Percentiles rank a stretch among this genome's conserved stretches.
phyloP scores from a whole-genome alignment of 2,888 invertebrate genomes.

The Cataglyphis cursor region DNA sequence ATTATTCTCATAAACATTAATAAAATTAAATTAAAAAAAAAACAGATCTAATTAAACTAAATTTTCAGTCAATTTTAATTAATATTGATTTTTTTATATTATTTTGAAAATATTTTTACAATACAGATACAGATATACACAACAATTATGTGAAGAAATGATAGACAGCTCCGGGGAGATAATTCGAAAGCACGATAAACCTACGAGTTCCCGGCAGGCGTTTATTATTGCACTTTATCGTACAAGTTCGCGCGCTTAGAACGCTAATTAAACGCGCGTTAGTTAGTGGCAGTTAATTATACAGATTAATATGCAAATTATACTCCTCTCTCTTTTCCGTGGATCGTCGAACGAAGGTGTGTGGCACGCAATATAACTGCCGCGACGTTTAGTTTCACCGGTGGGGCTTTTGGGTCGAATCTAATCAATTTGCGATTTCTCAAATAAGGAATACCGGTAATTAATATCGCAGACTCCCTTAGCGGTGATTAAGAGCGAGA shows the following conservation, averaged over 20 bases:
- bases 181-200: constrained; percentile 35
- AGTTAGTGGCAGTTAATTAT: constrained; percentile 77
- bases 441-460: constrained; percentile 67
- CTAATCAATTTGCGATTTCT: constrained; percentile 67
- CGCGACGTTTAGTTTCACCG: constrained; percentile 52
- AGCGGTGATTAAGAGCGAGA: constrained; percentile 66
- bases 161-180: background rate
- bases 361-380: constrained; percentile 52
- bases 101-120: background rate
- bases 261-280: constrained; percentile 78
- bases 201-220: constrained; percentile 23
- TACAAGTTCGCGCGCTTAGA: constrained; percentile 42
- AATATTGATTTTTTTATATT: background rate
- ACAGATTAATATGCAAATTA: constrained; percentile 79
- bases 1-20: background rate
- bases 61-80: background rate
- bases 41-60: background rate
- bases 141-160: background rate
- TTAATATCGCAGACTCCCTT: constrained; percentile 70
- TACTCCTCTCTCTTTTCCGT: constrained; percentile 46
- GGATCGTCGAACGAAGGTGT: constrained; percentile 54
- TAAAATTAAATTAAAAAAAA: background rate
- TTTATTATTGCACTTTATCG: constrained; percentile 42
- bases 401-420: constrained; percentile 67
- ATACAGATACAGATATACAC: background rate